Conservation (phyloP, 1,140 invertebrate species). For the Drosophila triauraria region DNA sequence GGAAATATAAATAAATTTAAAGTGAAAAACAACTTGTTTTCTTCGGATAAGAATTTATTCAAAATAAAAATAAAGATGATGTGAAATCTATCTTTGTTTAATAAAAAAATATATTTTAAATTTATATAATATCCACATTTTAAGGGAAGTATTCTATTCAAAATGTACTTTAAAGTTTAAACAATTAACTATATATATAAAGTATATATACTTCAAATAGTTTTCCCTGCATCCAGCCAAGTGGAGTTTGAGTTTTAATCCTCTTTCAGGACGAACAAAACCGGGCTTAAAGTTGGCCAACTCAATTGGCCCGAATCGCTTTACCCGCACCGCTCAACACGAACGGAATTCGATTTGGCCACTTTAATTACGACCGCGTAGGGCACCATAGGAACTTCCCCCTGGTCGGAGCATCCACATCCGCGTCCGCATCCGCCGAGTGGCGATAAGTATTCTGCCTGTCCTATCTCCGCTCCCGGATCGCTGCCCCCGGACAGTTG, state of each 20-base stretch:
- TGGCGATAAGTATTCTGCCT: conserved; percentile 55
- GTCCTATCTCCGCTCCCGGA: conserved; percentile 23
- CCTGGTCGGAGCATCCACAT: conserved; percentile 6
- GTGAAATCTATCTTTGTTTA: neutral
- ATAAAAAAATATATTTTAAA: too few relatives aligned
- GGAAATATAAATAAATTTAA: neutral
- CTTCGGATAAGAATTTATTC: too few relatives aligned
- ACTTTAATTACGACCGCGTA: conserved; percentile 57
- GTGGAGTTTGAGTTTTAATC: conserved; percentile 36
- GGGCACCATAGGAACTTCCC: conserved; percentile 52
- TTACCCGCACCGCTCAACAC: conserved; percentile 19
- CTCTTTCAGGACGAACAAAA: conserved; percentile 20
- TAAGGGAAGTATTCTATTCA: neutral
- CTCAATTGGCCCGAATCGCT: conserved; percentile 31
- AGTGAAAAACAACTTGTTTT: neutral
- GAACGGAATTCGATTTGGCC: conserved; percentile 45
- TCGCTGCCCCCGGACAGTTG: conserved; percentile 20
- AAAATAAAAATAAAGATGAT: neutral
- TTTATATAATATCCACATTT: too few relatives aligned
- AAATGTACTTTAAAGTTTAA: neutral
- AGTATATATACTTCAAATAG: neutral
- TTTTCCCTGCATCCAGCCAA: neutral
- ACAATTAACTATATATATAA: neutral
- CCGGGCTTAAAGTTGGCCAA: conserved; percentile 30
- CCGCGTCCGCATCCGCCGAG: conserved; percentile 26